Percentiles rank a stretch among this genome's conserved stretches.
Evolutionary conservation across 2,797 vertebrate species (phyloP).

Genomic region (Iguana delicatissima): DNA sequence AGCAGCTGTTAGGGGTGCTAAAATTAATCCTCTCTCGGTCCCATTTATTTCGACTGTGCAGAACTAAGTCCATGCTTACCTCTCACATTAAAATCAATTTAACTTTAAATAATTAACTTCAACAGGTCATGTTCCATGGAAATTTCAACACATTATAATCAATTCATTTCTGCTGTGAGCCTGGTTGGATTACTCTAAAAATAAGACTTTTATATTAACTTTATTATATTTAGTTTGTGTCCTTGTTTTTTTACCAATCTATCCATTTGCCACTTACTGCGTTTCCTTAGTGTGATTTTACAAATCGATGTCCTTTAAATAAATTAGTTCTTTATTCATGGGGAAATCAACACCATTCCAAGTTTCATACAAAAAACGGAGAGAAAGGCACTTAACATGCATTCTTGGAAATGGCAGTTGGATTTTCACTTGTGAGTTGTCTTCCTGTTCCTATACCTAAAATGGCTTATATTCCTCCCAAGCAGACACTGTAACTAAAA

Average conservation of each 20-base stretch:
- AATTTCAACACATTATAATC: constrained; percentile 7
- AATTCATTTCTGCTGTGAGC: not conserved
- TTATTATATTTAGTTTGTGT: not conserved
- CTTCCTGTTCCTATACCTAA: not conserved
- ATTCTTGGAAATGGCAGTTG: not conserved
- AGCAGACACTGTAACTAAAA: not conserved
- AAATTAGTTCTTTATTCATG: not conserved
- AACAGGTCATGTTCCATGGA: not conserved
- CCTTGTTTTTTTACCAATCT: not conserved
- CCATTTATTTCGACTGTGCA: not conserved
- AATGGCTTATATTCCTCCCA: not conserved
- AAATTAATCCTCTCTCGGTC: not conserved
- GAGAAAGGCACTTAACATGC: not conserved
- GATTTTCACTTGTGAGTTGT: not conserved
- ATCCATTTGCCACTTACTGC: not conserved
- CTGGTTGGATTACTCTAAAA: not conserved
- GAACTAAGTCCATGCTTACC: not conserved
- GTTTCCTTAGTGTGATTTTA: constrained; percentile 7
- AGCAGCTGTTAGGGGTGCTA: not conserved
- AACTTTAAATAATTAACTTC: not conserved
- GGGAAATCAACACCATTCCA: not conserved
- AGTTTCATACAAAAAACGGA: not conserved
- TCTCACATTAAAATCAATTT: not conserved
- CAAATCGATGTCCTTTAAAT: constrained; percentile 15
- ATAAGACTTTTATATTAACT: constrained; percentile 11